A percentile compares a stretch with the other conserved stretches of the same genome.
phyloP scores from a whole-genome alignment of 2,113 vertebrate species.

The Oreotrochilus melanogaster region DNA sequence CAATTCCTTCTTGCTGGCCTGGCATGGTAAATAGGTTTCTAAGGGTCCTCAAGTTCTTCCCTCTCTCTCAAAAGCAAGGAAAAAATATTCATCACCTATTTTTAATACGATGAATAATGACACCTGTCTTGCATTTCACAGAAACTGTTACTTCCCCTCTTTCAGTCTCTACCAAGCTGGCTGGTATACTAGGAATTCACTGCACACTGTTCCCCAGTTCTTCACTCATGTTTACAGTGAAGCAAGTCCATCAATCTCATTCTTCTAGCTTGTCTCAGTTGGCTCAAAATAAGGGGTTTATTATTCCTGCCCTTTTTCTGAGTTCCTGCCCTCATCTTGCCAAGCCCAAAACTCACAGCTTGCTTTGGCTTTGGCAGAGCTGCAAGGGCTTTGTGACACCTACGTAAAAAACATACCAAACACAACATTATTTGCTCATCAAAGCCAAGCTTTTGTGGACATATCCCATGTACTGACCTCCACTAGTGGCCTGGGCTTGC shows the following conservation, averaged over 20 bases:
- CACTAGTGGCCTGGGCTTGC: slow-evolving; percentile 83
- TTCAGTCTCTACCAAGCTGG: background rate
- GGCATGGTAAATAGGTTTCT: background rate
- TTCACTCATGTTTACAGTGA: background rate
- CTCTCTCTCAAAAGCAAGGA: background rate
- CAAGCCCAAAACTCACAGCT: background rate
- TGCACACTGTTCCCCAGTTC: background rate
- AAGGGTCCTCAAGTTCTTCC: background rate
- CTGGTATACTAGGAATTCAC: background rate
- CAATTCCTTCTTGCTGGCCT: background rate
- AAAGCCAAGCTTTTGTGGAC: slow-evolving; percentile 6
- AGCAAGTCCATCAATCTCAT: rapidly evolving
- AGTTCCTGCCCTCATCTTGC: background rate
- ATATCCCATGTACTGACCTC: slow-evolving; percentile 80
- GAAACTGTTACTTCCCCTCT: background rate
- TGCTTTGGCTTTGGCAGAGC: background rate
- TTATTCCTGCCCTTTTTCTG: background rate
- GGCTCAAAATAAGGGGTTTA: background rate
- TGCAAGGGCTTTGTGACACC: background rate
- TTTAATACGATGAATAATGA: background rate
- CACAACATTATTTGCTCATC: background rate
- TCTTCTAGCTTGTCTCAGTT: background rate
- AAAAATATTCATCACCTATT: background rate
- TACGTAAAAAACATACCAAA: background rate
- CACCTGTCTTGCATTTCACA: background rate